Evolutionary conservation across 2,113 vertebrate genomes (phyloP).

Genomic region (Eublepharis macularius): DNA sequence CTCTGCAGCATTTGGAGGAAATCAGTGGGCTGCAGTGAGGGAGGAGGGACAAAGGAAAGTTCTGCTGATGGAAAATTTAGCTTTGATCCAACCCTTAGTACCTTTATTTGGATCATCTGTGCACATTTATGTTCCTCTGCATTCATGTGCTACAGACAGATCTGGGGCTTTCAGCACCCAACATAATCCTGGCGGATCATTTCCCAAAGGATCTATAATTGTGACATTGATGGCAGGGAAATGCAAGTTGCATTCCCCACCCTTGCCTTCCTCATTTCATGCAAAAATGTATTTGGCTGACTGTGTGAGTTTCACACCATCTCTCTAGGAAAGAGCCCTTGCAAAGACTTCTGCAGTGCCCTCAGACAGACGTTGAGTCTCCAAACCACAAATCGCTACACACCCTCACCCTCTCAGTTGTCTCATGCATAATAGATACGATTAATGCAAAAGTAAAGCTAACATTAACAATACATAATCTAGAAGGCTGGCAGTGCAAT

Average conservation of each 20-base stretch:
- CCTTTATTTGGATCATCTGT: too few relatives aligned
- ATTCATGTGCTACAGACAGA: background rate
- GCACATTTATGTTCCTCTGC: background rate
- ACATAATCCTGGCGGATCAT: background rate
- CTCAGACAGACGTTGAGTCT: slow-evolving; percentile 40
- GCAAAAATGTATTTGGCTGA: background rate
- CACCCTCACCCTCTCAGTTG: slow-evolving; percentile 9
- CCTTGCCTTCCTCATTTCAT: background rate
- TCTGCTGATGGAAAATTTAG: too few relatives aligned
- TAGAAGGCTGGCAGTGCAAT: slow-evolving; percentile 46
- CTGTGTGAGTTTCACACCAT: slow-evolving; percentile 21
- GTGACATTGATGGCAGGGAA: background rate
- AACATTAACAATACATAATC: slow-evolving; percentile 44
- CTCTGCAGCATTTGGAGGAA: too few relatives aligned
- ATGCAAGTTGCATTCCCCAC: background rate
- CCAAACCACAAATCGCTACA: slow-evolving; percentile 32
- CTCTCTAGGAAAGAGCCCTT: slow-evolving; percentile 8
- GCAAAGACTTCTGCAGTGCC: background rate
- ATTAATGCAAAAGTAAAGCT: slow-evolving; percentile 59
- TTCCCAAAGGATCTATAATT: background rate
- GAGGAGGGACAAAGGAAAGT: too few relatives aligned
- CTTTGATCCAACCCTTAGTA: too few relatives aligned
- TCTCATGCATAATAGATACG: slow-evolving; percentile 59
- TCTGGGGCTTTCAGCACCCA: background rate
- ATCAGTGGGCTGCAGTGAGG: too few relatives aligned